These are phyloP conservation scores for Napeogenes sylphis DNA, from an alignment of 2,888 invertebrate species.

Conservation along the genomic window DNA sequence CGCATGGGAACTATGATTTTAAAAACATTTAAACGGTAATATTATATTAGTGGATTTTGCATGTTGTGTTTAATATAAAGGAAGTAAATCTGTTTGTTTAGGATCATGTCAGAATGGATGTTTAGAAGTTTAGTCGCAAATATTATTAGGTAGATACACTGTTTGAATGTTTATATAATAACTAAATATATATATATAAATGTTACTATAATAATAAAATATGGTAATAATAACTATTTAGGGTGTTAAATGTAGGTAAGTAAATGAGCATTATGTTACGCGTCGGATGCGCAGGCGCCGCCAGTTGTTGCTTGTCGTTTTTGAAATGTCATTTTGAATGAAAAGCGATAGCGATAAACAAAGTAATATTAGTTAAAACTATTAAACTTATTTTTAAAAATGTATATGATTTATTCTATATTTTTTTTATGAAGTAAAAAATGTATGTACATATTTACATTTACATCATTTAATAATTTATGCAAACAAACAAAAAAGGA, in stretches of 20 bases:
- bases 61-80: constrained; percentile 57
- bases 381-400: not conserved
- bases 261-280: constrained; percentile 33
- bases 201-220: too few species aligned
- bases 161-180: not conserved
- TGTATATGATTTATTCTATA: not conserved
- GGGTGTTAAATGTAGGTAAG: constrained; percentile 24
- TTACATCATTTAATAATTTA: too few species aligned
- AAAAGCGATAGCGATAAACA: constrained; percentile 18
- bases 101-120: constrained; percentile 60
- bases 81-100: constrained; percentile 71
- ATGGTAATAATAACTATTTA: constrained; percentile 17
- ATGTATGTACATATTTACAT: too few species aligned
- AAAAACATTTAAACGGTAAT: constrained; percentile 49
- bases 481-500: too few species aligned
- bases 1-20: constrained; percentile 47
- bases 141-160: constrained; percentile 33
- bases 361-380: too few species aligned
- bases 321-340: constrained; percentile 25
- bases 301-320: constrained; percentile 51
- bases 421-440: too few species aligned
- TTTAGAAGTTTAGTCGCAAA: constrained; percentile 53
- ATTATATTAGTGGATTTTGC: constrained; percentile 62
- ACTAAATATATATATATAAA: too few species aligned
- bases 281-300: constrained; percentile 41